Evolutionary conservation across 2,888 invertebrate genomes (phyloP).

Genomic region (Drosophila setosimentum): DNA sequence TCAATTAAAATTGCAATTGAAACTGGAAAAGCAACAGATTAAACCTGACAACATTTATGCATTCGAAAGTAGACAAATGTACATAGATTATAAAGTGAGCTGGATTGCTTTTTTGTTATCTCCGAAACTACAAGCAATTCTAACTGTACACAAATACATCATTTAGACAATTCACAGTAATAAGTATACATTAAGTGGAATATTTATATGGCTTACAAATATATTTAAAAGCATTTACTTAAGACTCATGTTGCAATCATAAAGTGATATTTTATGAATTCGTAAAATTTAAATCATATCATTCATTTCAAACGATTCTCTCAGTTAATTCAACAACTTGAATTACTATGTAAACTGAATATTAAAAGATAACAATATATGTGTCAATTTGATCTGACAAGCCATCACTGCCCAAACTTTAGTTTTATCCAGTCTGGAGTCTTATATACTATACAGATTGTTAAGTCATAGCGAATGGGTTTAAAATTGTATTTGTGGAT

Average conservation of each 20-base stretch:
- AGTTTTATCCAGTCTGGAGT: background rate
- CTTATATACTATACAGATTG: background rate
- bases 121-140: background rate
- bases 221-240: background rate
- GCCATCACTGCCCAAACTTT: background rate
- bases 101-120: no score
- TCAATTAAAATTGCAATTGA: background rate
- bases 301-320: background rate
- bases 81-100: background rate
- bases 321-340: background rate
- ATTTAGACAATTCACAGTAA: background rate
- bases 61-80: background rate
- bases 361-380: background rate
- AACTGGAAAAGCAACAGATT: background rate
- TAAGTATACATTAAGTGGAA: background rate
- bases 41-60: background rate
- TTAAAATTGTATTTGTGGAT: background rate
- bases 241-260: background rate
- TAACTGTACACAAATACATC: background rate
- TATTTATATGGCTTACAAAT: background rate
- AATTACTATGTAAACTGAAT: background rate
- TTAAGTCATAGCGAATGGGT: background rate
- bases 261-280: background rate
- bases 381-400: background rate
- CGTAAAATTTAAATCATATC: background rate